phyloP scores from a whole-genome alignment of 2,797 vertebrate genomes.

The Sus cebifrons region DNA sequence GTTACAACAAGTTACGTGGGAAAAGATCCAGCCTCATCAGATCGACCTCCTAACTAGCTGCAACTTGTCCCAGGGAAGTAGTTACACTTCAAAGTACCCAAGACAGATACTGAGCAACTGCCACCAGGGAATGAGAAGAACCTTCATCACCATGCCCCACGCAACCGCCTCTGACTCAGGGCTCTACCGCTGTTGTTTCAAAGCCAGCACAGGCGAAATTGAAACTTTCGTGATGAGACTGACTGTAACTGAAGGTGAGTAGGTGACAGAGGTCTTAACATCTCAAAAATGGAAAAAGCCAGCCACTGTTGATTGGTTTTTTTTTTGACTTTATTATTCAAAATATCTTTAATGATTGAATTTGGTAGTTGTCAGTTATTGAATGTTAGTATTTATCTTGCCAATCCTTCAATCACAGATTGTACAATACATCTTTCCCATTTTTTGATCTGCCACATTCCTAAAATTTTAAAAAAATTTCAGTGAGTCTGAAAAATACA shows the following conservation, averaged over 20 bases:
- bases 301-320: not conserved
- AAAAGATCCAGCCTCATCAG: constrained; percentile 87
- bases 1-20: constrained; percentile 87
- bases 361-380: not conserved
- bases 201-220: constrained; percentile 83
- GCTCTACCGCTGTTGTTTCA: constrained; percentile 90
- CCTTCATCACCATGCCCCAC: constrained; percentile 85
- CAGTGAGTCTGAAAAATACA: not conserved
- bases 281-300: not conserved
- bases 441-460: not conserved
- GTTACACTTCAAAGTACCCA: constrained; percentile 89
- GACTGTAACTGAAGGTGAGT: constrained; percentile 89
- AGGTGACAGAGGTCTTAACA: not conserved
- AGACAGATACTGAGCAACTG: constrained; percentile 87
- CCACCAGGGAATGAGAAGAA: constrained; percentile 76
- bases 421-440: not conserved
- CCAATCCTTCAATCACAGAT: not conserved
- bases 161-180: constrained; percentile 89
- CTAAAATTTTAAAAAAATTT: constrained; percentile 21
- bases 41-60: constrained; percentile 89
- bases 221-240: constrained; percentile 88
- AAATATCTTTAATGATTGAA: not conserved
- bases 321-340: not conserved
- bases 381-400: not conserved
- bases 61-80: constrained; percentile 81